These are phyloP conservation scores for Tinea pellionella DNA, from an alignment of 2,888 invertebrate species.

Conservation along the genomic window DNA sequence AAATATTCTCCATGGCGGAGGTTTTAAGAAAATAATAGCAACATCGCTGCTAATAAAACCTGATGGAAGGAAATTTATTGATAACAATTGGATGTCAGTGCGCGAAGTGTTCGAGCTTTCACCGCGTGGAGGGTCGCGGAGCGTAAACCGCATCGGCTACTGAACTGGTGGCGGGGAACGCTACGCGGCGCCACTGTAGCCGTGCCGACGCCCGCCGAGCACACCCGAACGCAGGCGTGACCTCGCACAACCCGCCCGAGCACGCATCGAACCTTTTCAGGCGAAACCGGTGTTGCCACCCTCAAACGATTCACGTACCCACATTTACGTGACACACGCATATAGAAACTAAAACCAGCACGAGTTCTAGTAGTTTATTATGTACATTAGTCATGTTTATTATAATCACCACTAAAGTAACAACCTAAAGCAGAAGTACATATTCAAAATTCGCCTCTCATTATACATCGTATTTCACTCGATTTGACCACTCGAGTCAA, in stretches of 20 bases:
- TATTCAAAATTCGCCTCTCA: neutral
- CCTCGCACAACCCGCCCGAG: constrained; percentile 62
- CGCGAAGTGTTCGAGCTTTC: constrained; percentile 49
- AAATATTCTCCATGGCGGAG: neutral
- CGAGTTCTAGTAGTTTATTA: neutral
- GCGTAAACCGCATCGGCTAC: constrained; percentile 48
- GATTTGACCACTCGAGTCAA: too few species aligned
- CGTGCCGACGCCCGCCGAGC: constrained; percentile 40
- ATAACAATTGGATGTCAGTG: constrained; percentile 62
- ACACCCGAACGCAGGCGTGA: constrained; percentile 53
- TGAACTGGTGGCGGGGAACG: constrained; percentile 20
- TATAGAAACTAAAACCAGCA: constrained; percentile 9
- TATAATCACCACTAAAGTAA: neutral
- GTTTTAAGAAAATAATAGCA: neutral
- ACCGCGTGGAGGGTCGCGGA: constrained; percentile 51
- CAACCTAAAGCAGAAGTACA: neutral
- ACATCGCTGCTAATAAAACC: neutral
- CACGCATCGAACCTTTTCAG: constrained; percentile 42
- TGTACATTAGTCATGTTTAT: constrained; percentile 9
- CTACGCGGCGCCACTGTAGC: constrained; percentile 20
- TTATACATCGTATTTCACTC: too few species aligned
- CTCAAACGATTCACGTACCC: neutral
- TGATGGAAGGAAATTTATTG: constrained; percentile 37
- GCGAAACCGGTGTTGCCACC: constrained; percentile 11
- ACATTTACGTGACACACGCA: constrained; percentile 5